Conservation (phyloP, 1,140 invertebrate genomes). For the Carposina sasakii region DNA sequence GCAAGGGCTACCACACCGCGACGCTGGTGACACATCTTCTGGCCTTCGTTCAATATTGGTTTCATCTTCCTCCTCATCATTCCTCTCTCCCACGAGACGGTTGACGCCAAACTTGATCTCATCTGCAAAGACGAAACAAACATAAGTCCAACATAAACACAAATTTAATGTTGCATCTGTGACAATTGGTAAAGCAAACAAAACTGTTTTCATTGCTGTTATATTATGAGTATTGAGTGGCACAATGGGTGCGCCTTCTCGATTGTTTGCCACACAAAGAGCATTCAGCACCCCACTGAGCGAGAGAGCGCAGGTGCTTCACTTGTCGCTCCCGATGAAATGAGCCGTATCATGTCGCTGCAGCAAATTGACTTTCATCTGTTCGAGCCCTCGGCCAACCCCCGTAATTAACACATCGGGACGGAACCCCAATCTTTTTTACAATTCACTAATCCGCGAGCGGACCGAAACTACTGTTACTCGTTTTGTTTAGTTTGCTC, state of each 20-base stretch:
- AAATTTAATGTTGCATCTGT: neutral
- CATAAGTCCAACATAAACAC: neutral
- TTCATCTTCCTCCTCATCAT: slow-evolving; percentile 72
- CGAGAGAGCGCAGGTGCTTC: slow-evolving; percentile 65
- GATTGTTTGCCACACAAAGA: slow-evolving; percentile 53
- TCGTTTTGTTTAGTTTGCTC: slow-evolving; percentile 39
- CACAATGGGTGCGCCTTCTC: no score
- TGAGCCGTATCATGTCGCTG: slow-evolving; percentile 74
- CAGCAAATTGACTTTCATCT: slow-evolving; percentile 73
- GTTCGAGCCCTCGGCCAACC: slow-evolving; percentile 54
- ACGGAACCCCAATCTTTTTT: slow-evolving; percentile 59
- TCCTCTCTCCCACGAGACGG: slow-evolving; percentile 77
- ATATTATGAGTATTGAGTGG: neutral
- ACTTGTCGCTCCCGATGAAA: slow-evolving; percentile 68
- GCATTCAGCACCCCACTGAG: slow-evolving; percentile 33
- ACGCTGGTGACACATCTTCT: slow-evolving; percentile 55
- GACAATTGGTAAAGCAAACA: no score
- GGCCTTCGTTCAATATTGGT: slow-evolving; percentile 64
- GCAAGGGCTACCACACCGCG: slow-evolving; percentile 63
- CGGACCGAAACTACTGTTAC: slow-evolving; percentile 49
- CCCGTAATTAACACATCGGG: slow-evolving; percentile 72
- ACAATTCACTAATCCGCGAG: slow-evolving; percentile 68
- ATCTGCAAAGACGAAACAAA: slow-evolving; percentile 71
- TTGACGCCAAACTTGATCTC: slow-evolving; percentile 83
- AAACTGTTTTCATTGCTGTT: no score